Conservation (phyloP, 1,140 invertebrate species). For the Acromyrmex charruanus region DNA sequence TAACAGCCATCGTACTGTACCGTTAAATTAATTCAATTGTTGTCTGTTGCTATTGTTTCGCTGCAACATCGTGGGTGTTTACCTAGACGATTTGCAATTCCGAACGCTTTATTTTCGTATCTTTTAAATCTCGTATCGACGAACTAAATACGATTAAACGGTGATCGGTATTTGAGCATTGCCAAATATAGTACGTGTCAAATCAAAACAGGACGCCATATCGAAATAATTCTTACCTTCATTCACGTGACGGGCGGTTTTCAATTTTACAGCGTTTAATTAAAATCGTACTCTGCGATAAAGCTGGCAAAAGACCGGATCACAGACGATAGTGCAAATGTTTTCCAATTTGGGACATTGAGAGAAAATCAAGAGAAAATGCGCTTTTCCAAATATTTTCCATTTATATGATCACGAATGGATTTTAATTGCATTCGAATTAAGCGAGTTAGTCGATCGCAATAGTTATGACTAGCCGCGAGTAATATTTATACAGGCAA, state of each 20-base stretch:
- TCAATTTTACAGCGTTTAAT: conserved; percentile 49
- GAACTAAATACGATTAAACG: neutral
- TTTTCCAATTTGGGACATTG: conserved; percentile 30
- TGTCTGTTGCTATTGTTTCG: neutral
- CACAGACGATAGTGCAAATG: conserved; percentile 8
- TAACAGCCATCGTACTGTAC: neutral
- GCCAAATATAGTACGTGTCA: neutral
- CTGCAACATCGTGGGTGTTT: neutral
- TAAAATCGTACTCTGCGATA: conserved; percentile 10
- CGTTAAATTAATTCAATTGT: conserved; percentile 40
- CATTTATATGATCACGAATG: conserved; percentile 28
- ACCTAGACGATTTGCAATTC: neutral
- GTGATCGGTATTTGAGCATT: neutral
- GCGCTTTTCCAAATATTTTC: conserved; percentile 50
- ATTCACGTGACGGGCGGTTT: neutral
- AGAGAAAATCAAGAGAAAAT: neutral
- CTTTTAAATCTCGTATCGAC: neutral
- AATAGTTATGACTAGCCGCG: conserved; percentile 14
- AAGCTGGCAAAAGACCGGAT: conserved; percentile 20
- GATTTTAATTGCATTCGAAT: conserved; percentile 46
- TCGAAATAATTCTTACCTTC: conserved; percentile 38
- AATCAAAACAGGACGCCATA: neutral
- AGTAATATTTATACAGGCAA: conserved; percentile 35
- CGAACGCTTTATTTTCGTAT: neutral
- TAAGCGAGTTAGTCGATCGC: conserved; percentile 39